A percentile compares a stretch with the other conserved stretches of the same genome.
These are phyloP conservation scores for Molothrus aeneus DNA, from an alignment of 2,797 vertebrate genomes.

Conservation along the genomic window DNA sequence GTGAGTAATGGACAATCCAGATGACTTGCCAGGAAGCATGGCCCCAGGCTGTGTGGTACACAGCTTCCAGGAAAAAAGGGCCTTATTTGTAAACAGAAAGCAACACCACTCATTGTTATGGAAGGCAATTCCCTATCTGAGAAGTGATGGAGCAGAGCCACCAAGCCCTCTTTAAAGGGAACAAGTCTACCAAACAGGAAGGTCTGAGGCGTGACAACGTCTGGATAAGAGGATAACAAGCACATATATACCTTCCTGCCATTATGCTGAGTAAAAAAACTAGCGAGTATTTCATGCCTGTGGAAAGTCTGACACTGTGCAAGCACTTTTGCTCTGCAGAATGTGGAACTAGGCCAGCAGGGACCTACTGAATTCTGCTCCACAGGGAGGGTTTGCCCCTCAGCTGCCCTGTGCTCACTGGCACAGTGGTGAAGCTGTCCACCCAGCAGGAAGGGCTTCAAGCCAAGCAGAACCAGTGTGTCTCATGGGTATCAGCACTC, in stretches of 20 bases:
- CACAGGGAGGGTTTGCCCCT: not conserved
- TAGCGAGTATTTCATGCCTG: not conserved
- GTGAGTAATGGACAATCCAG: constrained; percentile 34
- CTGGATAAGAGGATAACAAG: not conserved
- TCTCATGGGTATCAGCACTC: not conserved
- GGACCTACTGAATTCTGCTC: not conserved
- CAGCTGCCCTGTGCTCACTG: not conserved
- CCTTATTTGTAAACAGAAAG: constrained; percentile 20
- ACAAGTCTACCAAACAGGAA: constrained; percentile 35
- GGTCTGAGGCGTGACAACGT: not conserved
- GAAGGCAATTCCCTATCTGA: not conserved
- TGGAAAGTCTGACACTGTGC: not conserved
- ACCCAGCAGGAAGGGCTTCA: rapidly evolving
- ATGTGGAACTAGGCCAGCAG: not conserved
- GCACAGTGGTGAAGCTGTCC: not conserved
- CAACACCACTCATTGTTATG: not conserved
- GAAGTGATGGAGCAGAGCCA: constrained; percentile 15
- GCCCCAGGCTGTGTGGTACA: not conserved
- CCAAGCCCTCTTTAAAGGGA: not conserved
- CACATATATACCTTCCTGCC: not conserved
- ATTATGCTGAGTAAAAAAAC: not conserved
- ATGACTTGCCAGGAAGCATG: constrained; percentile 2
- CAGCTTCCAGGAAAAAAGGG: constrained; percentile 37
- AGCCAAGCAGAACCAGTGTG: not conserved
- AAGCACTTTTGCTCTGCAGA: not conserved